Conservation (phyloP, 2,888 invertebrate genomes). For the Eremobia ochroleuca region DNA sequence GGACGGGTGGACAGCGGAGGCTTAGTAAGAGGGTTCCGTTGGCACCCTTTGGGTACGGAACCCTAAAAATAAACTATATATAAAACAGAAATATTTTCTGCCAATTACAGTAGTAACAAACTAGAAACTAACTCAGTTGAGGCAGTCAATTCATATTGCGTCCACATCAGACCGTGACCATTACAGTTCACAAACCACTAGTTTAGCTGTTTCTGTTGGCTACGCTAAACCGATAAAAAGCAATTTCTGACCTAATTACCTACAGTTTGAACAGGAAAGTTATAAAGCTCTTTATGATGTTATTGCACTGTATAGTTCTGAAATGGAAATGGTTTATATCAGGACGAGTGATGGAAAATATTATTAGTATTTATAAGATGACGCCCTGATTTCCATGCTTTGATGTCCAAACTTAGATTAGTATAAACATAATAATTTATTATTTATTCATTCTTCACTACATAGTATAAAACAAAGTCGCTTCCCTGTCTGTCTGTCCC, state of each 20-base stretch:
- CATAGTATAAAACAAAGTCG: no score
- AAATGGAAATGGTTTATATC: conserved; percentile 5
- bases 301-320: background rate
- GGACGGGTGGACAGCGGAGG: no score
- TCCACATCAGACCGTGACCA: conserved; percentile 14
- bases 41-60: no score
- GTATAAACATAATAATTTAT: no score
- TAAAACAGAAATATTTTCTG: conserved; percentile 1
- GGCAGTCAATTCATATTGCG: conserved; percentile 40
- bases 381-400: background rate
- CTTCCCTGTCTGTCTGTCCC: no score
- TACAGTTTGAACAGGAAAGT: conserved; percentile 29
- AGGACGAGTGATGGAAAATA: background rate
- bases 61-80: no score
- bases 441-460: no score
- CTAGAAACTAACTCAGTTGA: conserved; percentile 43
- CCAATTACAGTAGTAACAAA: conserved; percentile 32
- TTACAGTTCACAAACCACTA: conserved; percentile 41
- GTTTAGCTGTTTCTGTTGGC: conserved; percentile 34
- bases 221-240: conserved; percentile 36
- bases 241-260: conserved; percentile 51
- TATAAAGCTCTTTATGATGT: conserved; percentile 40
- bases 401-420: background rate
- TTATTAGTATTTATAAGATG: background rate
- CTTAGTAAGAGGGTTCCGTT: no score